phyloP scores from a whole-genome alignment of 2,797 vertebrate species.

The Manis pentadactyla region DNA sequence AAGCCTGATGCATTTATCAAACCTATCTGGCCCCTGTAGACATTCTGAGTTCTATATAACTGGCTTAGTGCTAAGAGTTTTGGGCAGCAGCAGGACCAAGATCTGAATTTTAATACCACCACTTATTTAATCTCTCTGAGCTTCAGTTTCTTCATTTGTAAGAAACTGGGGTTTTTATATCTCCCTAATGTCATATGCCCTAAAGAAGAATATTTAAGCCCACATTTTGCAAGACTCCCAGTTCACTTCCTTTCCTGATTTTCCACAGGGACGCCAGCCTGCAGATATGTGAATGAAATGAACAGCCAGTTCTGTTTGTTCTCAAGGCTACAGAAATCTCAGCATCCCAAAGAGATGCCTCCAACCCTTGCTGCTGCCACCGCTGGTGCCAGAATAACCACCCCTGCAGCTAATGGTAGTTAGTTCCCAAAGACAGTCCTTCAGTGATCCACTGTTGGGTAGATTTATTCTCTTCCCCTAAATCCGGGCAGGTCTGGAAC shows the following conservation, averaged over 20 bases:
- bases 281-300: not conserved
- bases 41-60: not conserved
- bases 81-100: not conserved
- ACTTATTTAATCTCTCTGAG: not conserved
- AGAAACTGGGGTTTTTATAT: not conserved
- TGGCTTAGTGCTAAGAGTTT: not conserved
- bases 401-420: not conserved
- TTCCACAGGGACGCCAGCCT: not conserved
- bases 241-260: not conserved
- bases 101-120: not conserved
- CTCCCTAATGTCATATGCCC: not conserved
- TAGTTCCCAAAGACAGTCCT: not conserved
- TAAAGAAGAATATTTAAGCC: slow-evolving; percentile 11
- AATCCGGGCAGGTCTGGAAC: not conserved
- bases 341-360: not conserved
- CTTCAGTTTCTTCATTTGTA: not conserved
- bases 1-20: not conserved
- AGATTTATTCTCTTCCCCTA: not conserved
- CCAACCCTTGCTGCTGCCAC: not conserved
- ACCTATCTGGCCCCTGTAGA: not conserved
- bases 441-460: not conserved
- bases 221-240: not conserved
- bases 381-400: not conserved
- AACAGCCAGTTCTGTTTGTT: not conserved
- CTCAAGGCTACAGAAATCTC: not conserved